These are phyloP conservation scores for Halisarca cf. caerulea DNA, from an alignment of 37 sponge, comb jelly and placozoan genomes.

Conservation along the genomic window DNA sequence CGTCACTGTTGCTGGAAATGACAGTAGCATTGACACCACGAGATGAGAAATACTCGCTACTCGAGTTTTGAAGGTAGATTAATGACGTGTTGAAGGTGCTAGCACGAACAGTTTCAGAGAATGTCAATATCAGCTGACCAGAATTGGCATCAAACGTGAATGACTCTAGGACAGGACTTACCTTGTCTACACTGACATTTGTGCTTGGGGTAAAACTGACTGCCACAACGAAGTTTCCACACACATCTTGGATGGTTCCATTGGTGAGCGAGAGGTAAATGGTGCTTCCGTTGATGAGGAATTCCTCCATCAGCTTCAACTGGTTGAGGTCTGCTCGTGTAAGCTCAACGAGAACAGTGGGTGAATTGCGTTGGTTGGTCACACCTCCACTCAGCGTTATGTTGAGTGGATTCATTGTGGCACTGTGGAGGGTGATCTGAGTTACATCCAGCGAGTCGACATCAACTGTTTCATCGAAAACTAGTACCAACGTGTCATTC, in stretches of 20 bases:
- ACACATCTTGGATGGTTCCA: constrained; percentile 50
- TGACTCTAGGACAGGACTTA: constrained; percentile 55
- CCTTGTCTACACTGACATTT: constrained; percentile 37
- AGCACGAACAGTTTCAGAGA: constrained; percentile 80
- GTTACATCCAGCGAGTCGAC: constrained; percentile 63
- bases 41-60: constrained; percentile 31
- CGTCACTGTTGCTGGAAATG: constrained; percentile 1
- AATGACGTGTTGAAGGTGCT: constrained; percentile 50
- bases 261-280: constrained; percentile 56
- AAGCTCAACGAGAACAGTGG: constrained; percentile 40
- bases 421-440: constrained; percentile 65
- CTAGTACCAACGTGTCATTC: constrained; percentile 60
- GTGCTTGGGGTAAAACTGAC: constrained; percentile 1
- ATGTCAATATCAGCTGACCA: constrained; percentile 61
- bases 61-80: constrained; percentile 63
- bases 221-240: neutral
- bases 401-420: neutral
- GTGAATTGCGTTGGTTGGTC: constrained; percentile 37
- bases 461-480: constrained; percentile 81
- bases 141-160: constrained; percentile 68
- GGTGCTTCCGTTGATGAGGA: constrained; percentile 51
- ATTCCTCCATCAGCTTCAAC: constrained; percentile 59
- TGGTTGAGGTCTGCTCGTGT: constrained; percentile 54
- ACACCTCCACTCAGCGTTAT: constrained; percentile 59
- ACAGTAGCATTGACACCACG: constrained; percentile 49